These are phyloP conservation scores for Sitodiplosis mosellana DNA, from an alignment of 1,140 invertebrate species.

Conservation along the genomic window DNA sequence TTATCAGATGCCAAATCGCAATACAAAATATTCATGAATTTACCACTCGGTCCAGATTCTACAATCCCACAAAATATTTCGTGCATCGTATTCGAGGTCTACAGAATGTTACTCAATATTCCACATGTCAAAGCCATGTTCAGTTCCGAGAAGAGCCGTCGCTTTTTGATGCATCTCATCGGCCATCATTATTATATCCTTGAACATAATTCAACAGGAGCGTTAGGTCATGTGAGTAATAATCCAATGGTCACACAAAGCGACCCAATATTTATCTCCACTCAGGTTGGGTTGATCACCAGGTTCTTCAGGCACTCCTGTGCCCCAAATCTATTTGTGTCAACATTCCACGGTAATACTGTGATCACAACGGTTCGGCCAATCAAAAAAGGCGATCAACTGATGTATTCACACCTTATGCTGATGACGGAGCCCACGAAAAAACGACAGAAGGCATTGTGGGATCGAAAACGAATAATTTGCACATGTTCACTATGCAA, in stretches of 20 bases:
- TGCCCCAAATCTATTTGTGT: conserved; percentile 59
- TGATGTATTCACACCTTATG: conserved; percentile 20
- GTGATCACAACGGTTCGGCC: conserved; percentile 37
- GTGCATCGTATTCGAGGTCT: conserved; percentile 8
- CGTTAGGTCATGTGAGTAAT: no score
- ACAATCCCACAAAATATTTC: background rate
- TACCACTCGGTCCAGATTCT: background rate
- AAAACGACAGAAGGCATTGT: background rate
- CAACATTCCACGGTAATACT: conserved; percentile 30
- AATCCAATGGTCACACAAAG: no score
- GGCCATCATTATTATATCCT: conserved; percentile 60
- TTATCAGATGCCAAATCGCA: conserved; percentile 7
- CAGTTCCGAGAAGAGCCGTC: conserved; percentile 16
- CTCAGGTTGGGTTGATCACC: background rate
- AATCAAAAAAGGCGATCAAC: conserved; percentile 44
- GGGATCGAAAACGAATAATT: no score
- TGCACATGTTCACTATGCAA: no score
- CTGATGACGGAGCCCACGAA: background rate
- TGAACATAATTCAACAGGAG: conserved; percentile 58
- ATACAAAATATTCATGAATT: background rate
- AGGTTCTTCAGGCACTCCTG: conserved; percentile 75
- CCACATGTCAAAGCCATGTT: conserved; percentile 16
- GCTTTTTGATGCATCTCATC: conserved; percentile 37
- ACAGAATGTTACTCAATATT: conserved; percentile 19
- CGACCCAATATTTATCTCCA: no score